Evolutionary conservation across 2,888 invertebrate species (phyloP).

Genomic region (Notodonta dromedarius): DNA sequence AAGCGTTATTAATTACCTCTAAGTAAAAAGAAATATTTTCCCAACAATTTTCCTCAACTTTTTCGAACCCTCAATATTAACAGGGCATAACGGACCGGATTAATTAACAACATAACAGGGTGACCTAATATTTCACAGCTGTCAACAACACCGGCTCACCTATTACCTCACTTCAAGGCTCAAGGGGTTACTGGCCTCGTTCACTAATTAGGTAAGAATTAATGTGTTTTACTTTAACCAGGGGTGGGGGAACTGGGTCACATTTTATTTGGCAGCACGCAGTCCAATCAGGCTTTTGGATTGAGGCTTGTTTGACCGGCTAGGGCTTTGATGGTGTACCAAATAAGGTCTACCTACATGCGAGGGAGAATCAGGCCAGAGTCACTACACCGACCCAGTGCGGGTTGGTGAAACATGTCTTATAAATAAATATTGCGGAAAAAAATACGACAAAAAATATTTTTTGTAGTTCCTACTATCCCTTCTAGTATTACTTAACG

Average conservation of each 20-base stretch:
- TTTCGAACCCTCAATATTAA: constrained; percentile 1
- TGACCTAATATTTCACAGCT: constrained; percentile 5
- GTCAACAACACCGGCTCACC: background rate
- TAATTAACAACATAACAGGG: constrained; percentile 6
- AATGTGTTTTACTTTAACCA: background rate
- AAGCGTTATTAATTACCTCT: too few relatives aligned
- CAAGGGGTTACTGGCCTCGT: background rate
- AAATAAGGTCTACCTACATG: too few relatives aligned
- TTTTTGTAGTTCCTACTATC: too few relatives aligned
- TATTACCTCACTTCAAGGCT: constrained; percentile 1
- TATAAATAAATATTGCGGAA: too few relatives aligned
- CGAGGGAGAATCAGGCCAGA: too few relatives aligned
- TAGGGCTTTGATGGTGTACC: too few relatives aligned
- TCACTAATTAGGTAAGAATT: constrained; percentile 1
- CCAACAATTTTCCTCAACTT: background rate
- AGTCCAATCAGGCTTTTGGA: background rate
- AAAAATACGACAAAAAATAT: too few relatives aligned
- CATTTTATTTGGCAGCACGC: background rate
- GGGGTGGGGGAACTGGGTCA: background rate
- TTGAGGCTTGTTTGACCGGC: background rate
- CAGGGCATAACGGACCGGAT: constrained; percentile 2
- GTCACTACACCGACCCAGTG: too few relatives aligned
- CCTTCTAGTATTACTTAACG: too few relatives aligned
- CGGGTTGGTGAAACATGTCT: too few relatives aligned
- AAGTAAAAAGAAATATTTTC: background rate